Percentiles rank a stretch among this genome's conserved stretches.
Conservation (phyloP, 2,888 invertebrate species). For the Anorthoa munda region DNA sequence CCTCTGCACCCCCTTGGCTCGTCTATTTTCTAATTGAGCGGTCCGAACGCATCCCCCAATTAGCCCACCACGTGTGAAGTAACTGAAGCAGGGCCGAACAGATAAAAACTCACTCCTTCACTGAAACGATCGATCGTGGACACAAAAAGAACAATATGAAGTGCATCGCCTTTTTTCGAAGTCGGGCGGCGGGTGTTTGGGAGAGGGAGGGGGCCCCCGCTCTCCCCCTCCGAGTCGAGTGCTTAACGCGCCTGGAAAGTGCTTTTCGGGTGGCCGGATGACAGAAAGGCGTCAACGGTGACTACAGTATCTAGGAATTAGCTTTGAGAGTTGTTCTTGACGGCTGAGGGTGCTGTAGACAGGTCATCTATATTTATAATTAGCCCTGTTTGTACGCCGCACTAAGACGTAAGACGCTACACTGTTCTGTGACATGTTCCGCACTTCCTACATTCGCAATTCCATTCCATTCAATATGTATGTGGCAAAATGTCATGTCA, state of each 20-base stretch:
- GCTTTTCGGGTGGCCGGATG: conserved; percentile 85
- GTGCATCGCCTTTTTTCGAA: conserved; percentile 91
- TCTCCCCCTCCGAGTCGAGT: conserved; percentile 75
- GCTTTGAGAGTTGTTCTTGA: conserved; percentile 74
- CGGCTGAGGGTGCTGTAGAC: conserved; percentile 56
- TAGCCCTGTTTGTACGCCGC: conserved; percentile 33
- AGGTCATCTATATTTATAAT: conserved; percentile 62
- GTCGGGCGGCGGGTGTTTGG: conserved; percentile 79
- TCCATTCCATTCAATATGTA: neutral
- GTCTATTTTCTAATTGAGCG: conserved; percentile 79
- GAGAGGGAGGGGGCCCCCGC: conserved; percentile 70
- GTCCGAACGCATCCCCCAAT: conserved; percentile 80
- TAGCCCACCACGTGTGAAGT: conserved; percentile 87
- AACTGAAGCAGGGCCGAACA: conserved; percentile 80
- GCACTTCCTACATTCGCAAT: neutral
- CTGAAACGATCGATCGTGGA: conserved; percentile 90
- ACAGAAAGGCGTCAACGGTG: conserved; percentile 82
- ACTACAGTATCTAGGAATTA: conserved; percentile 78
- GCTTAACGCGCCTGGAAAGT: conserved; percentile 86
- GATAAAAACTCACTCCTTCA: conserved; percentile 89
- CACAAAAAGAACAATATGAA: conserved; percentile 90
- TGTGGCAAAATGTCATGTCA: neutral
- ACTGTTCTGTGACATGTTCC: neutral
- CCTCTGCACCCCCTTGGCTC: conserved; percentile 18
- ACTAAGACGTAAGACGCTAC: neutral